Evolutionary conservation across 2,113 vertebrate genomes (phyloP), one percentile per base, ranked within the genome.

Genomic region (Nanger granti): DNA sequence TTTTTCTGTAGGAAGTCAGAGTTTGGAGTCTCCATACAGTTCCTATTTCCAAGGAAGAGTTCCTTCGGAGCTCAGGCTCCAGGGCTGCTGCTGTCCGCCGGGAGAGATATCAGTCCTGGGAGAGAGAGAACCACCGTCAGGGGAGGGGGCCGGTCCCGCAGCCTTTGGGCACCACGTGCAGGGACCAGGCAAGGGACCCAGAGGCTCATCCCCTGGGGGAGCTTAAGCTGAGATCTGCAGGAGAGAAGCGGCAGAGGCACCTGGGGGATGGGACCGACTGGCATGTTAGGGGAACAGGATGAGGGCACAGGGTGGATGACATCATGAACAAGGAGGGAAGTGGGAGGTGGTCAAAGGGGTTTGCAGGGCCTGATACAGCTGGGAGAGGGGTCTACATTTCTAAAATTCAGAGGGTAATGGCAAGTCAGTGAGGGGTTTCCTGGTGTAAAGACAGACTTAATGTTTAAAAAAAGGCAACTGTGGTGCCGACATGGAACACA

Each of bases 31-130:
- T 99, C 98, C 96, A 34, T 87, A 79, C 89, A 98, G 97, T 98
- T 98, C 94, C 60, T 10, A 93, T 98, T 98, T 98, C 98, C 97
- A 95, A 96, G 93, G 52, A 95, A 98, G 97, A 98, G 96, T 97
- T 95, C 98, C 98, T 98, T 98, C 95, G 96, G 98, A 97, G 97
- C 97, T 98, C 99, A 99, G 98, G 98, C 96, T 93, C 97, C 94
- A 5, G 97, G 94, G 97, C 98, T 87, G 76, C 98, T 95, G 97
- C 93, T 96, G 76, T 98, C 99, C 96, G 97, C 94, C 44, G 95
- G 97, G 93, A 94, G 92, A 97, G 98, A 98, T 98, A 95, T 98
- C 96, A 97, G 98, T 98, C 99, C 99, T 99, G 97, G 83, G 94
- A 93, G 96, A 96, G 89, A 98, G 49, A 98, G 97, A 98, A 91